Conservation (phyloP, 1,140 invertebrate species). For the Drosophila mauritiana region DNA sequence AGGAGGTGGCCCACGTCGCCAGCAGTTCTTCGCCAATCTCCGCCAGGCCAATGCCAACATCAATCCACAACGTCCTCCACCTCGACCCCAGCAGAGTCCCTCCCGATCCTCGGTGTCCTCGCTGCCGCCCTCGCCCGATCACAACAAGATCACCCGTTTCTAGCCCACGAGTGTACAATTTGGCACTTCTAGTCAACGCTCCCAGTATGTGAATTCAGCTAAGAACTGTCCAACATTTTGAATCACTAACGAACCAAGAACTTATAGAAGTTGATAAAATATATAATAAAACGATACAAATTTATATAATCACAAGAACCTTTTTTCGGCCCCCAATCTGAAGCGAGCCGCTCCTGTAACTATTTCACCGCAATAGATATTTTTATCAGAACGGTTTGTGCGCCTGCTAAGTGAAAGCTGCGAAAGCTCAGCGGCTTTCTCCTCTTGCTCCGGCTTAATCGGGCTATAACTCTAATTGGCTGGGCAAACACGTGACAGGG, state of each 20-base stretch:
- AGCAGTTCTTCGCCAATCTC: constrained; percentile 82
- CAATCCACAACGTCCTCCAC: constrained; percentile 74
- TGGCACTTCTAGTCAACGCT: constrained; percentile 67
- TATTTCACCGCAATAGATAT: background rate
- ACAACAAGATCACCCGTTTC: constrained; percentile 81
- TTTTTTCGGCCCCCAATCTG: too few relatives aligned
- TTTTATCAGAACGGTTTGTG: constrained; percentile 30
- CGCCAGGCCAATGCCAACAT: constrained; percentile 82
- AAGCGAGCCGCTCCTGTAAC: background rate
- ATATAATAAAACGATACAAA: constrained; percentile 30
- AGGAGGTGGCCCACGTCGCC: constrained; percentile 74
- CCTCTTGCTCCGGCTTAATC: background rate
- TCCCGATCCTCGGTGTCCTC: constrained; percentile 72
- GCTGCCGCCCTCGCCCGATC: constrained; percentile 72
- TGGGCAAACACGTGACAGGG: constrained; percentile 59
- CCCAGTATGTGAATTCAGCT: constrained; percentile 42
- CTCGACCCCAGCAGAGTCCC: constrained; percentile 70
- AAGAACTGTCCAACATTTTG: constrained; percentile 28
- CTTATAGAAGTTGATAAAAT: constrained; percentile 28
- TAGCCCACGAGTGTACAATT: constrained; percentile 18
- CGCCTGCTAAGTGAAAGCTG: constrained; percentile 44
- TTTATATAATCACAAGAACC: background rate
- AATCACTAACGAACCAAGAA: constrained; percentile 47
- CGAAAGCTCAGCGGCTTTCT: constrained; percentile 28
- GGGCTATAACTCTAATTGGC: constrained; percentile 64